These are phyloP conservation scores for Clostera curtula DNA, from an alignment of 2,888 invertebrate species.

Conservation along the genomic window DNA sequence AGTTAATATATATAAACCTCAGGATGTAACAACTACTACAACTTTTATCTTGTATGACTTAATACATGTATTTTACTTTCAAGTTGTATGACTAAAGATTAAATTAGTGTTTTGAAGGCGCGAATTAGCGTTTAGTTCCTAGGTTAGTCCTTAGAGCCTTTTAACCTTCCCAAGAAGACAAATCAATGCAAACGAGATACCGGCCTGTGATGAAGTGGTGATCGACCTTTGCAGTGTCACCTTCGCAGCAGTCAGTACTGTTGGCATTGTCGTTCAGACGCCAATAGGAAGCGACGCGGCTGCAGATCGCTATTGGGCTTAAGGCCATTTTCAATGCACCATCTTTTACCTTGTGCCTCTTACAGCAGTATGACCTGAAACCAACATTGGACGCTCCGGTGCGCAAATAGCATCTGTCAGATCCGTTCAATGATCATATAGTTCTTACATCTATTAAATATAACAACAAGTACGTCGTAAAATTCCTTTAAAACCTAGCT, in stretches of 20 bases:
- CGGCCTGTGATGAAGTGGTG: constrained; percentile 36
- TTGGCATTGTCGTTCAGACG: constrained; percentile 68
- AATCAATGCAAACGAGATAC: constrained; percentile 18
- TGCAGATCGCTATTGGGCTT: constrained; percentile 72
- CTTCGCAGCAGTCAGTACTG: constrained; percentile 53
- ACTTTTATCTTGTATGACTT: too few species aligned
- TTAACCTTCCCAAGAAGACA: constrained; percentile 13
- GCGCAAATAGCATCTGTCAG: constrained; percentile 30
- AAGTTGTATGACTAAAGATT: too few species aligned
- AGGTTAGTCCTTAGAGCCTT: neutral
- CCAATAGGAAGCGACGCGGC: constrained; percentile 70
- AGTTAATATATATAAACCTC: too few species aligned
- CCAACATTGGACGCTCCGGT: constrained; percentile 29
- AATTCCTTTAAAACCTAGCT: too few species aligned
- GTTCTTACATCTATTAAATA: too few species aligned
- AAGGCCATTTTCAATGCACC: constrained; percentile 74
- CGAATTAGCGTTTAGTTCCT: too few species aligned
- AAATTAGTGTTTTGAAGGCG: too few species aligned
- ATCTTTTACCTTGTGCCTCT: constrained; percentile 75
- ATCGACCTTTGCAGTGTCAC: constrained; percentile 64
- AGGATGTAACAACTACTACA: too few species aligned
- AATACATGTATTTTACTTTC: too few species aligned
- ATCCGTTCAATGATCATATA: too few species aligned
- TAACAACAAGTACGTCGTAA: too few species aligned
- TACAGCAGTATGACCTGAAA: constrained; percentile 66